Evolutionary conservation across 2,888 invertebrate genomes (phyloP).

Genomic region (Eledona agricola): DNA sequence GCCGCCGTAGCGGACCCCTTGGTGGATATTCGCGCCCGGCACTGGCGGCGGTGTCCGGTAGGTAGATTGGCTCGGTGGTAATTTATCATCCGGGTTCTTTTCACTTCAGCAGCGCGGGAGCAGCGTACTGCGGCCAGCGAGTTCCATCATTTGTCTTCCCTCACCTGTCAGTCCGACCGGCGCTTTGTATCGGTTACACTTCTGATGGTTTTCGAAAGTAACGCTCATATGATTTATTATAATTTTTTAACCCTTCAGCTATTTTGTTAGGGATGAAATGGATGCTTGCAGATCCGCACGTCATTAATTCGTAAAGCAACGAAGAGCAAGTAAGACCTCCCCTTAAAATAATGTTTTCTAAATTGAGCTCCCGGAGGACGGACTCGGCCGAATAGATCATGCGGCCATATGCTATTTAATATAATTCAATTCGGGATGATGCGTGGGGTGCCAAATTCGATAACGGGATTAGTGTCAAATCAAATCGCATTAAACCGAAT

Average conservation of each 20-base stretch:
- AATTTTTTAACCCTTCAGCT: slow-evolving; percentile 56
- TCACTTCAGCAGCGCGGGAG: slow-evolving; percentile 52
- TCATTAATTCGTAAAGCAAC: slow-evolving; percentile 33
- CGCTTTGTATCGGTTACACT: slow-evolving; percentile 61
- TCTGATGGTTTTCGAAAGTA: slow-evolving; percentile 43
- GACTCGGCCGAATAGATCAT: slow-evolving; percentile 2
- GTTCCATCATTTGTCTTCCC: slow-evolving; percentile 60
- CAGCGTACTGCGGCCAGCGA: slow-evolving; percentile 43
- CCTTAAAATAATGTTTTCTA: slow-evolving; percentile 19
- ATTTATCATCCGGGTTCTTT: slow-evolving; percentile 59
- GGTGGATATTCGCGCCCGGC: slow-evolving; percentile 25
- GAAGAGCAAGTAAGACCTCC: too few relatives aligned
- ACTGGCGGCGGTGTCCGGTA: slow-evolving; percentile 52
- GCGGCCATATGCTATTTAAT: slow-evolving; percentile 64
- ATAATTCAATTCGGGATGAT: slow-evolving; percentile 63
- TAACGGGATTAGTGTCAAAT: slow-evolving; percentile 66
- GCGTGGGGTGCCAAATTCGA: slow-evolving; percentile 64
- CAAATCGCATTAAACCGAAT: slow-evolving; percentile 63
- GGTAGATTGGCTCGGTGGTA: slow-evolving; percentile 56
- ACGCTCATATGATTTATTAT: slow-evolving; percentile 54
- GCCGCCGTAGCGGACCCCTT: slow-evolving; percentile 13
- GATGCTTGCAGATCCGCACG: slow-evolving; percentile 44
- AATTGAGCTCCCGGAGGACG: slow-evolving; percentile 9
- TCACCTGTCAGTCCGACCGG: slow-evolving; percentile 59
- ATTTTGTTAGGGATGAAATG: slow-evolving; percentile 51